Evolutionary conservation across 2,113 vertebrate species (phyloP), one percentile per base, ranked within the genome.

Genomic region (Xenus cinereus): DNA sequence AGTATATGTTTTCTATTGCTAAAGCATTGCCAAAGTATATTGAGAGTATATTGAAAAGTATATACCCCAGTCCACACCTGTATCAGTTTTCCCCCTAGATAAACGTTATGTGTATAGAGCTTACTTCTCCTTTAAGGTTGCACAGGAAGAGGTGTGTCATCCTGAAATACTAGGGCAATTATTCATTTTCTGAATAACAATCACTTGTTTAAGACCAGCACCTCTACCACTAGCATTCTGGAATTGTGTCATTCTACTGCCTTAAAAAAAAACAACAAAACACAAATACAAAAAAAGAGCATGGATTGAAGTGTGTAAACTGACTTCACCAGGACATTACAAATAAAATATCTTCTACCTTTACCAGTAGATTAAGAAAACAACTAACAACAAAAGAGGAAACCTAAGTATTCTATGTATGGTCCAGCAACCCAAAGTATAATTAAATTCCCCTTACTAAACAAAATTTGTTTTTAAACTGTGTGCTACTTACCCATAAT

Each of bases 51-150:
- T 23, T 30, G 39, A 66, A 50, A 89, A 77, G 41, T 18, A 51
- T 19, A 53, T 20, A 68, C 3, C 10, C 10, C 7, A 76, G 41
- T 21, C 18, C 39, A 82, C 12, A 73, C 1, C 33, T 0, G 0
- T 12, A 53, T 30, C 37, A 46, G 16, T 39, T 66, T 95, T 80
- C 57, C 85, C 27, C 22, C 26, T 35, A 76, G 14, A 75, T 15
- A 87, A 83, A 83, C 14, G 12, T 18, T 37, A 24, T 3, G 3
- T 51, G 27, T 12, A 30, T 0, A 64, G 26, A 67, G 14, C 9
- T 14, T 59, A 66, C 62, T 91, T 69, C 26, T 69, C 19, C 37
- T 62, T 89, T 50, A 80, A 53, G 10, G 28, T 18, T 51, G 37
- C 62, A 57, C 0, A 77, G 45, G 32, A 95, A 81, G 37, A 66